Conservation (phyloP, 2,113 vertebrate genomes). For the Pelecanus crispus region DNA sequence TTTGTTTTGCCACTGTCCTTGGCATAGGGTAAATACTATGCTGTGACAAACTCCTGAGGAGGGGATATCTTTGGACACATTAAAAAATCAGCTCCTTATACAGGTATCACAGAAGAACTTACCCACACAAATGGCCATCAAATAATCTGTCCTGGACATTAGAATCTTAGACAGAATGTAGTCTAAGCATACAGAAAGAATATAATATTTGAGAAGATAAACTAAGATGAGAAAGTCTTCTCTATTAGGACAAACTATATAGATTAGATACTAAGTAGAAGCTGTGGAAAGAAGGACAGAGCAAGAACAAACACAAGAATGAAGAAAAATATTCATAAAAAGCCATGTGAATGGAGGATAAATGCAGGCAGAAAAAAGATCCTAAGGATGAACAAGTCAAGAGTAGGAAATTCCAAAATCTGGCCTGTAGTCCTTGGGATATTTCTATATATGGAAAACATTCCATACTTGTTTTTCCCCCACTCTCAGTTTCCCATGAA, state of each 20-base stretch:
- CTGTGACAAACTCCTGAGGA: not conserved
- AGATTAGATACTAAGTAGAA: not conserved
- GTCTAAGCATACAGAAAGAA: not conserved
- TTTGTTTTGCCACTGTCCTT: not conserved
- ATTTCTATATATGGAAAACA: not conserved
- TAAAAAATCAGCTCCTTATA: not conserved
- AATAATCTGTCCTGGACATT: not conserved
- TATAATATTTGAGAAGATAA: not conserved
- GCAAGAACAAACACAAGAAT: not conserved
- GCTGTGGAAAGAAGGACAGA: not conserved
- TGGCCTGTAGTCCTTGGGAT: not conserved
- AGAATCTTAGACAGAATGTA: not conserved
- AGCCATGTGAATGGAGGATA: not conserved
- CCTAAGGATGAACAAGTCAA: not conserved
- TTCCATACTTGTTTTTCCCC: not conserved
- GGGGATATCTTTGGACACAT: not conserved
- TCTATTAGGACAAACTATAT: not conserved
- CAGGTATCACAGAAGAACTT: not conserved
- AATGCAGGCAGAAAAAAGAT: not conserved
- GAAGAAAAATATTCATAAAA: not conserved
- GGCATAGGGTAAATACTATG: not conserved
- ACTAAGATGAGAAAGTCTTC: not conserved
- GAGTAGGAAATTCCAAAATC: not conserved
- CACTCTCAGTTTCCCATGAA: not conserved
- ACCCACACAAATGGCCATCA: not conserved